Conservation (phyloP, 2,113 vertebrate genomes). For the Hemiprocne comata region DNA sequence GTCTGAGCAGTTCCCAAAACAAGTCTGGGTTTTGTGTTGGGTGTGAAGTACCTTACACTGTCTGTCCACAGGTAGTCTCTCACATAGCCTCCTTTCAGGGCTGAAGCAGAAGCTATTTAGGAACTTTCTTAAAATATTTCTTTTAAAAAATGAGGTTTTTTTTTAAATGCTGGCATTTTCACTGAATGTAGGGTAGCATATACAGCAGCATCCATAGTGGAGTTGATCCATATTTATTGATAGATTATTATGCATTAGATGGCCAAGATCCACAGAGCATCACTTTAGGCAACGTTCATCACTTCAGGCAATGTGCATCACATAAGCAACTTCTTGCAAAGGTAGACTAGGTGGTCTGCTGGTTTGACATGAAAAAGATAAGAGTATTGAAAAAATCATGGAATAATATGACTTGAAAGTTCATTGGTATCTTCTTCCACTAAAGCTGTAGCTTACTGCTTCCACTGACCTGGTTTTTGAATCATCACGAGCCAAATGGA, state of each 20-base stretch:
- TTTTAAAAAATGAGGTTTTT: neutral
- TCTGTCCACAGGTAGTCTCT: neutral
- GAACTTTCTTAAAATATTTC: neutral
- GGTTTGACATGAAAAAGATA: neutral
- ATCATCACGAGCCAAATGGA: neutral
- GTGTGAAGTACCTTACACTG: neutral
- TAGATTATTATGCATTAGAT: neutral
- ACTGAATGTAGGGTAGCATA: neutral
- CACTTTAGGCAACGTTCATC: neutral
- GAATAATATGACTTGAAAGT: neutral
- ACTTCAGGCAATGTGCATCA: neutral
- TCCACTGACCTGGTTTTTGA: slow-evolving; percentile 11
- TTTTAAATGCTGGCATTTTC: neutral
- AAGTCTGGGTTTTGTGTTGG: neutral
- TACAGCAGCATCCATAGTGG: neutral
- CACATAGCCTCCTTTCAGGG: neutral
- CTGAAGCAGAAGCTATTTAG: neutral
- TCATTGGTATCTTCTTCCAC: neutral
- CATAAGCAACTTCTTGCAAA: neutral
- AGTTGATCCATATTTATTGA: neutral
- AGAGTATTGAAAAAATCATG: neutral
- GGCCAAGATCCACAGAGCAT: neutral
- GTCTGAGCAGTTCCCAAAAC: neutral
- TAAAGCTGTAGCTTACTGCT: neutral
- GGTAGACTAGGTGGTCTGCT: neutral